Evolutionary conservation across 1,140 invertebrate genomes (phyloP).

Genomic region (Archivesica marissinica): DNA sequence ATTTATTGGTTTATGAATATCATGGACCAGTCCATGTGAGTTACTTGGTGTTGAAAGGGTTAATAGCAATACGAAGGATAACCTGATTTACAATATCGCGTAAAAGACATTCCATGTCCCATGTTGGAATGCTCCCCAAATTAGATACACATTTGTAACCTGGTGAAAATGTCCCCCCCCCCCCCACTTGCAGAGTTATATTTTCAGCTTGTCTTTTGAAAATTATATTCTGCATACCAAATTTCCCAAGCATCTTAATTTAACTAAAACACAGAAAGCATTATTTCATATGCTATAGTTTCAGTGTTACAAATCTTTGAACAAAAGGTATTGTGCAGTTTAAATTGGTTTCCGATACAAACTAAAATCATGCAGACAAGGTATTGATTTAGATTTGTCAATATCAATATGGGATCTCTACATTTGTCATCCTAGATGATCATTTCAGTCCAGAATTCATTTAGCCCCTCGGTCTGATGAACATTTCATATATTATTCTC

Average conservation of each 20-base stretch:
- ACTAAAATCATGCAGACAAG: constrained; percentile 1
- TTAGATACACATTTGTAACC: no score
- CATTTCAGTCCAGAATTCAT: not conserved
- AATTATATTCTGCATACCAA: not conserved
- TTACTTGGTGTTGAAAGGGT: no score
- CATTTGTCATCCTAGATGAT: constrained; percentile 13
- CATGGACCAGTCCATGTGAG: no score
- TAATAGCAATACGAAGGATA: no score
- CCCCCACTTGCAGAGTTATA: no score
- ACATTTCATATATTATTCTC: not conserved
- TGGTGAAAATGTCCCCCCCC: no score
- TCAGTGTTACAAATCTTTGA: not conserved
- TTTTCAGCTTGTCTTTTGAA: no score
- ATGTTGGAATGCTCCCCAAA: no score
- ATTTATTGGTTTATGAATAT: no score
- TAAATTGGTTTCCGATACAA: not conserved
- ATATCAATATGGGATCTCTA: not conserved
- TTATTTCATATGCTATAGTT: not conserved
- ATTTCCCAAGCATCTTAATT: not conserved
- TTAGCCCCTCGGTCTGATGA: not conserved
- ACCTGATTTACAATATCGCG: no score
- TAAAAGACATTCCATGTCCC: no score
- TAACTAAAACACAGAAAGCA: not conserved
- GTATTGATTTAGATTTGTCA: constrained; percentile 18
- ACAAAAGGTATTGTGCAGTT: not conserved